A percentile compares a stretch with the other conserved stretches of the same genome.
Conservation (phyloP, 2,797 vertebrate genomes). For the Premnoplex brunnescens region DNA sequence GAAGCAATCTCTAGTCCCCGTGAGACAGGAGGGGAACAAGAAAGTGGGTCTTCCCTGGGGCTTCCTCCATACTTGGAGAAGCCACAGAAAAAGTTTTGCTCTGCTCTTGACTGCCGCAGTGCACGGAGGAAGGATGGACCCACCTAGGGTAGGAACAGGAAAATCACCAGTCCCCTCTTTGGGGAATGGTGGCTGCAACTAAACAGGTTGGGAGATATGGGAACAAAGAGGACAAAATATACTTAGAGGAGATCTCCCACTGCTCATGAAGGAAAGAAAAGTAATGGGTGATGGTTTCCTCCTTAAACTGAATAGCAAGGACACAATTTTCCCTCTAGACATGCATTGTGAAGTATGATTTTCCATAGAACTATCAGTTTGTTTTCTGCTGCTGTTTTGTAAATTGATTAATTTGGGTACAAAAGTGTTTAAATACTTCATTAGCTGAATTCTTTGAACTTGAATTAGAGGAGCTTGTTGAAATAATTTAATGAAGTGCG, state of each 20-base stretch:
- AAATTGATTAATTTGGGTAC: background rate
- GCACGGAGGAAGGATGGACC: background rate
- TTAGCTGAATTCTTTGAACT: slow-evolving; percentile 3
- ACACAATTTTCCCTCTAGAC: background rate
- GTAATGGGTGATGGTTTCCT: background rate
- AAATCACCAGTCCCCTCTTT: background rate
- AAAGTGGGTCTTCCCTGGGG: background rate
- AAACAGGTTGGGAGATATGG: background rate
- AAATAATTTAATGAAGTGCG: background rate
- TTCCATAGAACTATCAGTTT: background rate
- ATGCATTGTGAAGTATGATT: accelerated
- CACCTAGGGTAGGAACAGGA: background rate
- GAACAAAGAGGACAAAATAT: background rate
- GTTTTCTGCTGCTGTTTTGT: slow-evolving; percentile 9
- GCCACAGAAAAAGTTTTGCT: background rate
- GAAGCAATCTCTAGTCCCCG: background rate
- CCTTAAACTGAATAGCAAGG: background rate
- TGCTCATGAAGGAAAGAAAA: background rate
- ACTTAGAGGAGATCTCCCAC: background rate
- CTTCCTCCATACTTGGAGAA: background rate
- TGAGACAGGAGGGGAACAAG: background rate
- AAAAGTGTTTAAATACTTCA: slow-evolving; percentile 8
- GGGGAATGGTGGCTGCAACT: background rate
- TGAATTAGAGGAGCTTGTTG: background rate
- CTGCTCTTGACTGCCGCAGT: background rate